Percentiles rank a stretch among this genome's conserved stretches.
phyloP scores from a whole-genome alignment of 2,888 invertebrate genomes.

The Aricia artaxerxes region DNA sequence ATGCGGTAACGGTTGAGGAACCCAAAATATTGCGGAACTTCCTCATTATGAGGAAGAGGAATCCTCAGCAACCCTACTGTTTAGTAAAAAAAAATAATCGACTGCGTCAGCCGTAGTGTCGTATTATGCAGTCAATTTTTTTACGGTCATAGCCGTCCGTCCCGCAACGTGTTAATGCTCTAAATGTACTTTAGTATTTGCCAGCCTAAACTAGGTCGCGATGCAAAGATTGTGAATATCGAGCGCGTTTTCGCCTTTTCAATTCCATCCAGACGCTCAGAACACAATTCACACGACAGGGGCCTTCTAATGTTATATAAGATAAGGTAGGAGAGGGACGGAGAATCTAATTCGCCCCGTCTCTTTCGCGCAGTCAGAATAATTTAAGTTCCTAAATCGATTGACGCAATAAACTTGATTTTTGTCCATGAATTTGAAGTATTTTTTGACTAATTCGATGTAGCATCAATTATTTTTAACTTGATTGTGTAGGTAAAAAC shows the following conservation, averaged over 20 bases:
- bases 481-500: background rate
- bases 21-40: too few species aligned
- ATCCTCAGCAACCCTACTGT: too few species aligned
- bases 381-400: constrained; percentile 17
- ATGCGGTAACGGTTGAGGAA: too few species aligned
- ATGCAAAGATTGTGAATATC: background rate
- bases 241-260: background rate
- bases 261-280: constrained; percentile 18
- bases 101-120: too few species aligned
- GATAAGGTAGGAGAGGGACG: constrained; percentile 15
- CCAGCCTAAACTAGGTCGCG: too few species aligned
- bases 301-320: constrained; percentile 21
- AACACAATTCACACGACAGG: background rate
- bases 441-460: constrained; percentile 5
- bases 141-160: too few species aligned
- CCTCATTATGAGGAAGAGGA: too few species aligned
- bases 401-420: constrained; percentile 14
- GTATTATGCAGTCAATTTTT: too few species aligned
- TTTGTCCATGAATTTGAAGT: background rate
- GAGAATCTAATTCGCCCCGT: constrained; percentile 17
- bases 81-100: too few species aligned
- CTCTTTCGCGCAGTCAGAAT: constrained; percentile 7
- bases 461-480: background rate
- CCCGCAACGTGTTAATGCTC: too few species aligned
- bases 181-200: too few species aligned